These are phyloP conservation scores for Balaeniceps rex DNA, from an alignment of 2,113 vertebrate genomes.

Conservation along the genomic window DNA sequence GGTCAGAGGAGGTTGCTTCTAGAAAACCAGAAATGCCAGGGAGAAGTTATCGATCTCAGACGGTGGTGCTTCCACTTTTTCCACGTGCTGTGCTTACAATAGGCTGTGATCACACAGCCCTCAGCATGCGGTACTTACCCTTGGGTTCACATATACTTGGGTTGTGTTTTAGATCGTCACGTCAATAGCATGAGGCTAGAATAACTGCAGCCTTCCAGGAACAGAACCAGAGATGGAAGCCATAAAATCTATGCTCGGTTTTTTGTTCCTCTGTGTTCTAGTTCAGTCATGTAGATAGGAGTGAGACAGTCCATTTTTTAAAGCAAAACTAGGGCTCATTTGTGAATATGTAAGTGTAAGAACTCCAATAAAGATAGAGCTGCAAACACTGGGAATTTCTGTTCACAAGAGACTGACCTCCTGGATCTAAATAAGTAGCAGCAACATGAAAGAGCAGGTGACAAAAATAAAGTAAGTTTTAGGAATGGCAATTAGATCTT, in stretches of 20 bases:
- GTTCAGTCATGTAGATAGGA: neutral
- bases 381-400: neutral
- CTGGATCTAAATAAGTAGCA: neutral
- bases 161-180: neutral
- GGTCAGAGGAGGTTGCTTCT: neutral
- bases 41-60: neutral
- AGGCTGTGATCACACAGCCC: neutral
- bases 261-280: neutral
- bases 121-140: fast-evolving
- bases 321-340: neutral
- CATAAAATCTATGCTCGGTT: fast-evolving
- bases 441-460: neutral
- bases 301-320: neutral
- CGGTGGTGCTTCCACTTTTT: neutral
- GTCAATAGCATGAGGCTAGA: neutral
- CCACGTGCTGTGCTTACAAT: neutral
- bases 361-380: neutral
- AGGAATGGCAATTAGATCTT: neutral
- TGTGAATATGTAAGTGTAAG: neutral
- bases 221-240: neutral
- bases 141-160: neutral
- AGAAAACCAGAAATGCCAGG: neutral
- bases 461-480: neutral
- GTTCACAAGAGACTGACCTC: neutral
- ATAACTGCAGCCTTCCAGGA: neutral